phyloP scores from a whole-genome alignment of 2,113 vertebrate genomes.

The Phodopus roborovskii region DNA sequence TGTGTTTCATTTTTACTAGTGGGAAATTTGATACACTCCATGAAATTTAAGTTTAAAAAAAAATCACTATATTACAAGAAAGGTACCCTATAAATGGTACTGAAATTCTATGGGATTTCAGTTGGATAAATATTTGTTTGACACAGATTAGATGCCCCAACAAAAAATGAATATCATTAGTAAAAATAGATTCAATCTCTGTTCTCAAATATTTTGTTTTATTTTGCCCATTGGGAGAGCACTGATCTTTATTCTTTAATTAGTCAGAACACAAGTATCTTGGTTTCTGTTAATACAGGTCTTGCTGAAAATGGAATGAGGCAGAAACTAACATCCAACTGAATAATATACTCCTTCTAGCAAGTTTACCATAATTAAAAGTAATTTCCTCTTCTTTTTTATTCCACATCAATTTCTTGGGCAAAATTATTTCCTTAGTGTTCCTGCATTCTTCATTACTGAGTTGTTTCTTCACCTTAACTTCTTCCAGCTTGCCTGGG shows the following conservation, averaged over 20 bases:
- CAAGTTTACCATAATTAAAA: background rate
- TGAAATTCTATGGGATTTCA: background rate
- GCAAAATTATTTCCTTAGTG: too few relatives aligned
- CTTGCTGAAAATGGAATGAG: background rate
- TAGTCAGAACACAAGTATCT: fast-evolving
- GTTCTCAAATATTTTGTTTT: background rate
- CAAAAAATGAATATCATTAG: background rate
- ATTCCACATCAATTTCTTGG: background rate
- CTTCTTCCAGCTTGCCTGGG: fast-evolving
- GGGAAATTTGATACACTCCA: background rate
- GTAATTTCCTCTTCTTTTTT: too few relatives aligned
- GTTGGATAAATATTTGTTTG: background rate
- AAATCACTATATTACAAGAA: background rate
- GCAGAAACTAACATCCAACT: background rate
- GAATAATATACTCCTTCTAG: background rate
- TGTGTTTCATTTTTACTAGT: background rate
- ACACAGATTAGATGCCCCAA: background rate
- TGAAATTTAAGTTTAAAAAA: background rate
- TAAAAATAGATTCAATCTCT: background rate
- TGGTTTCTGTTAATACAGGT: background rate
- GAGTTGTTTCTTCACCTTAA: background rate
- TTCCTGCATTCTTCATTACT: fast-evolving
- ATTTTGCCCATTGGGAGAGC: background rate
- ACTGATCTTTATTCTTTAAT: background rate
- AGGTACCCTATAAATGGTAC: background rate